Evolutionary conservation across 37 sponge, comb jelly and placozoan genomes (phyloP), one percentile per base, ranked within the genome.

Genomic region (Diacarnus erythraeanus): DNA sequence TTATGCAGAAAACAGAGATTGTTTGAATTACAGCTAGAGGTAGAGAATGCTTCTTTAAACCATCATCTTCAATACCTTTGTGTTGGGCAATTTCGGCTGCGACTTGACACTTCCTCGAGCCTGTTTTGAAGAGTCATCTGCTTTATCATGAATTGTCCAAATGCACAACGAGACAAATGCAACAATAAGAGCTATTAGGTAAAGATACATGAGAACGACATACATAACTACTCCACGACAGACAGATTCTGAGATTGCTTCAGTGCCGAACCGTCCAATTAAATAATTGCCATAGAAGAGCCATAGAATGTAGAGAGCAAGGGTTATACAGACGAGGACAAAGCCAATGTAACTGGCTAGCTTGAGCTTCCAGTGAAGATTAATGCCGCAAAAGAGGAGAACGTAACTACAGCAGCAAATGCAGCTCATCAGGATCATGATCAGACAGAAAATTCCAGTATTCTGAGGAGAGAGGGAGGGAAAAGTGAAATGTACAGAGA

Each of bases 321-420:
- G 4, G 1, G 38, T 43, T 1, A 71, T 2, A 3, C 3, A 2
- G 15, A 71, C 3, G 12, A 71, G n/a, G 15, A 71, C 38, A 43
- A 71, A 39, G 20, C 71, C 71, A 1, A 71, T 12, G 41, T 41
- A 4, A 2, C 38, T 43, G 3, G 20, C 4, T 12, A 71, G 21
- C 71, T 71, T 38, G 41, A 40, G 23, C 1, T 21, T 3, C n/a
- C 25, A 12, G 1, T 41, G 71, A 12, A 71, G 71, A 23, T 9
- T 35, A n/a, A 71, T 25, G 8, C 42, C 42, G 27, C 71, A 71
- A 27, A 41, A 71, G 3, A 71, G 43, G 9, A 22, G 1, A 27
- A 71, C 38, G 71, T 40, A 71, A n/a, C 71, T 71, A n/a, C 21
- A 38, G 43, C 71, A 71, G 15, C 71, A 71, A 2, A 38, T 10